phyloP scores from a whole-genome alignment of 2,888 invertebrate genomes.

The Yponomeuta cagnagella region DNA sequence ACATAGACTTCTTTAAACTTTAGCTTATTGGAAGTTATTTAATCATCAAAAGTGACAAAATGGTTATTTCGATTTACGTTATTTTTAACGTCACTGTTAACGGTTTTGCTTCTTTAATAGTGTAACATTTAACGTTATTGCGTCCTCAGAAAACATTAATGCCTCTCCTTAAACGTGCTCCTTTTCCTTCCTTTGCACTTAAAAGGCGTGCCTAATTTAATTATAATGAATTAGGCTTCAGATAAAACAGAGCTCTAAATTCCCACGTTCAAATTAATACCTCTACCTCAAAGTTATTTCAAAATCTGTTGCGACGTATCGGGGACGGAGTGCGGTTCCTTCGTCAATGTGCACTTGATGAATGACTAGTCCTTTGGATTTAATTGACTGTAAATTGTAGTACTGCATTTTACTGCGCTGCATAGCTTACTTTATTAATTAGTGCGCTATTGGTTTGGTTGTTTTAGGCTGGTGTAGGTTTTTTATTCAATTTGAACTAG shows the following conservation, averaged over 20 bases:
- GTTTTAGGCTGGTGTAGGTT: not conserved
- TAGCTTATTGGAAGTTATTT: too few relatives aligned
- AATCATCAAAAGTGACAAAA: too few relatives aligned
- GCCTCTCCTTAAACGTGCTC: not conserved
- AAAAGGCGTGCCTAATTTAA: not conserved
- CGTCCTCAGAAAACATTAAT: too few relatives aligned
- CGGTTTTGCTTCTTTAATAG: too few relatives aligned
- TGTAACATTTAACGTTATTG: too few relatives aligned
- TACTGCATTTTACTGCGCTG: not conserved
- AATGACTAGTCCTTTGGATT: conserved; percentile 23
- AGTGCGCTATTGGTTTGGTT: not conserved
- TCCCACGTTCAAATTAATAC: conserved; percentile 3
- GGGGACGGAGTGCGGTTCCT: not conserved
- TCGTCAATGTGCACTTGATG: conserved; percentile 14
- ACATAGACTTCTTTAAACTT: too few relatives aligned
- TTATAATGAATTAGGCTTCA: not conserved
- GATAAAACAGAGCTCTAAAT: not conserved
- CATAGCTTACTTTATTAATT: conserved; percentile 6
- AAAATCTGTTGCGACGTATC: not conserved
- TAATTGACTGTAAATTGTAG: conserved; percentile 33
- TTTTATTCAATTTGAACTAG: too few relatives aligned
- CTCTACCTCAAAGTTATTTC: conserved; percentile 3
- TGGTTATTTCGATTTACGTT: too few relatives aligned
- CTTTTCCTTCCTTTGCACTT: not conserved
- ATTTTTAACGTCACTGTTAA: too few relatives aligned